Base-by-base conservation (phyloP, 2,888 invertebrate species). In the Clivina fossor region DNA sequence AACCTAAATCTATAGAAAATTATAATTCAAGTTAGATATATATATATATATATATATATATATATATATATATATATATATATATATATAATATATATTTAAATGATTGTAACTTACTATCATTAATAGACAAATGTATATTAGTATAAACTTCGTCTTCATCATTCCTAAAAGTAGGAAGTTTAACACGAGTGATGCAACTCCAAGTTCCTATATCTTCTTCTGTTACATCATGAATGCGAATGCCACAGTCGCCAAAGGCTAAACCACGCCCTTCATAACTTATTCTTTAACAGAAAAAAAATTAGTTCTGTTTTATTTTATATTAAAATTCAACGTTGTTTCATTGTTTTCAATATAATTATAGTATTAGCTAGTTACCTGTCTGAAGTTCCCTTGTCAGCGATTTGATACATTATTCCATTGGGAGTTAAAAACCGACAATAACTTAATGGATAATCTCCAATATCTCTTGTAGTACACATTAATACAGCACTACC, bases 171-270 rank as follows among this genome's bases (percentile, higher is more conserved):
- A 32, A 3, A 4, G 13, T n/a, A n/a, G 4, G 9, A 7, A 32
- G 4, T 32, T 32, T n/a, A 11, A 49, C 26, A 11, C 53, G 35
- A 3, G 56, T 56, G 7, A 60, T 55, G 28, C 64, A 64, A 11
- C 48, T 59, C 64, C 64, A 64, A n/a, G 49, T 54, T n/a, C 64
- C 64, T 20, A 33, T 41, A 20, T 64, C 59, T 4, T 35, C 26
- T 5, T 55, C 48, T 47, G 51, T 18, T 5, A 60, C 48, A 7
- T 54, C 56, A n/a, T 22, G 22, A 24, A 64, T 50, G 11, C 15
- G 56, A 30, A 64, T 60, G 8, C 61, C 61, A 38, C 64, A 64
- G 4, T 64, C 64, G 1, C 64, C 64, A 35, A 58, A 61, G 24
- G 61, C 56, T 1, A 64, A 50, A 11, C 64, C 64, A 30, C 32